Percentiles rank a stretch among this genome's conserved stretches.
phyloP scores from a whole-genome alignment of 53 echinoderm and acorn worm genomes.

The Actinopyga echinites region DNA sequence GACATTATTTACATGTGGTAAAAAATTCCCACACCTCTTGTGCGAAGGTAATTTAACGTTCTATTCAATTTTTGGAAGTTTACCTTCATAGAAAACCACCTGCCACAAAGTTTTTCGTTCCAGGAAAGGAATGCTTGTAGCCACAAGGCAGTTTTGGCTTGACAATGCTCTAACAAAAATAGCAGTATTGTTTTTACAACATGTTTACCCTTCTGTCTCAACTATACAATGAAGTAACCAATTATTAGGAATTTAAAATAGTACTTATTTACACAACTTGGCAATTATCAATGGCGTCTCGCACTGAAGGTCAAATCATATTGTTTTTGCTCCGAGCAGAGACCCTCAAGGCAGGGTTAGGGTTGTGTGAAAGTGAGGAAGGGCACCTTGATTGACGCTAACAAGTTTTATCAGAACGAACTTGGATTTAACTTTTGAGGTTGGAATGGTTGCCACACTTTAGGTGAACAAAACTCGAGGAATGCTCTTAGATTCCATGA shows the following conservation, averaged over 20 bases:
- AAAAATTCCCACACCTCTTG: too few relatives aligned
- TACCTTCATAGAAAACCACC: too few relatives aligned
- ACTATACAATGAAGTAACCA: slow-evolving; percentile 12
- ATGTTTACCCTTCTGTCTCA: not conserved
- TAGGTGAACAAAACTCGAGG: too few relatives aligned
- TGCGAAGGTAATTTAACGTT: too few relatives aligned
- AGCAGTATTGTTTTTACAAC: not conserved
- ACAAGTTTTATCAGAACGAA: not conserved
- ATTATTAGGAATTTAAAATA: not conserved
- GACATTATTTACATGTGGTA: too few relatives aligned
- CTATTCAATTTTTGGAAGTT: too few relatives aligned
- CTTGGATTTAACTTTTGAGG: too few relatives aligned
- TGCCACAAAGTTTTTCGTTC: too few relatives aligned
- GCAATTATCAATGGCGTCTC: not conserved
- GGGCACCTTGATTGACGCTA: not conserved
- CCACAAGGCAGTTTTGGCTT: not conserved
- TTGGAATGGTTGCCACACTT: too few relatives aligned
- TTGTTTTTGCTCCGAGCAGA: not conserved
- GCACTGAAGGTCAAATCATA: not conserved
- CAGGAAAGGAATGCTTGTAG: not conserved
- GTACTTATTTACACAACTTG: slow-evolving; percentile 9
- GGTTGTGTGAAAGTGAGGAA: not conserved
- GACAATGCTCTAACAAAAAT: not conserved
- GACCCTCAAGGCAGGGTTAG: slow-evolving; percentile 1
- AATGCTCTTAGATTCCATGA: too few relatives aligned